Base-by-base conservation (phyloP, 2,113 vertebrate genomes). In the Calypte anna region DNA sequence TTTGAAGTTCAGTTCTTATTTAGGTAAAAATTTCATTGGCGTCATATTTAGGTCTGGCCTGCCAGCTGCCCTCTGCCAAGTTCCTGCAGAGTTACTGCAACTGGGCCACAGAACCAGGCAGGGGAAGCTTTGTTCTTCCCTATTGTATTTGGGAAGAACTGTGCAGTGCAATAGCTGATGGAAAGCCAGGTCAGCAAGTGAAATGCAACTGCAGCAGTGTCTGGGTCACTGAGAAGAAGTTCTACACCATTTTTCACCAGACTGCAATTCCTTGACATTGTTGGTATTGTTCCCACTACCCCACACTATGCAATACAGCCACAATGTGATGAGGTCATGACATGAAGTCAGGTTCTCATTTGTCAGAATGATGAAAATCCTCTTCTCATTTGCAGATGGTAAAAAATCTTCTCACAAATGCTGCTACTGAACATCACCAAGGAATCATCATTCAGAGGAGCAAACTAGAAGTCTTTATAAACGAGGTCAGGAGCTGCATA, bases 1-100 rank as follows among this genome's bases (percentile, higher is more conserved):
- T 94, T 68, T 88, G 80, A 61, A 86, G 74, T 75, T 91, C 82
- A 40, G 69, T 57, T 61, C 91, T 85, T 73, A 57, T 73, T 95
- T 76, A 85, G 74, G 62, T 38, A 77, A 80, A 90, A 73, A 44
- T 90, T 85, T 36, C 23, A 54, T 54, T 50, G 30, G 62, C 75
- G 62, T 66, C 66, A 50, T 61, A 46, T 85, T 92, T 57, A 87
- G 74, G 59, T 57, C 50, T 69, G 88, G 22, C 22, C 76, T 67
- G 22, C 43, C 24, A 55, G 51, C 69, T 78, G 51, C 48, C 48
- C 48, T 91, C 53, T 77, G 61, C 54, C 84, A 85, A 44, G 62
- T 48, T 61, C 63, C 78, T 50, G 23, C 66, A 82, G 58, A 38
- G 13, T 86, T 58, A 24, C 9, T 77, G 55, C 36, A 57, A 25